phyloP scores from a whole-genome alignment of 1,140 invertebrate genomes.

The Potamilus streckersoni region DNA sequence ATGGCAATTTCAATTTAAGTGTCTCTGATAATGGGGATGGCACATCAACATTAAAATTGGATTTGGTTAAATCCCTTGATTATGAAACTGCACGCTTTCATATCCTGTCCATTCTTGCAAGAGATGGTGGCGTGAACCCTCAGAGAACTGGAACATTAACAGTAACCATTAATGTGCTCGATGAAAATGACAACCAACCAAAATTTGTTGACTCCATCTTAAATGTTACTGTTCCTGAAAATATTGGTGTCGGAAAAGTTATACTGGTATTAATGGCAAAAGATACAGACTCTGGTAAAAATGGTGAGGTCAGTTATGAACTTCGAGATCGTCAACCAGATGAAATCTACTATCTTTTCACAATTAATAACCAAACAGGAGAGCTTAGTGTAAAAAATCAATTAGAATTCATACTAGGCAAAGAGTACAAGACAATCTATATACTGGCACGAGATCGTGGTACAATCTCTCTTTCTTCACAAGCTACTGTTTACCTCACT shows the following conservation, averaged over 20 bases:
- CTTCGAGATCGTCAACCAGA: slow-evolving; percentile 7
- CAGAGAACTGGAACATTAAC: slow-evolving; percentile 79
- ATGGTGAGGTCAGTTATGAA: slow-evolving; percentile 84
- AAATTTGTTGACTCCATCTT: slow-evolving; percentile 82
- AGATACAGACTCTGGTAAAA: slow-evolving; percentile 89
- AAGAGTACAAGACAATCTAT: slow-evolving; percentile 22
- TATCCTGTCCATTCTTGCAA: slow-evolving; percentile 86
- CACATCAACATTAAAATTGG: slow-evolving; percentile 6
- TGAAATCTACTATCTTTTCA: slow-evolving; percentile 16
- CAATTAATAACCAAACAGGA: slow-evolving; percentile 16
- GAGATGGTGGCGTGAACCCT: slow-evolving; percentile 86
- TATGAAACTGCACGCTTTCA: slow-evolving; percentile 83
- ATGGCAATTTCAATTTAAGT: slow-evolving; percentile 19
- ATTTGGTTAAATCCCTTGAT: slow-evolving; percentile 74
- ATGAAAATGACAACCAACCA: slow-evolving; percentile 51
- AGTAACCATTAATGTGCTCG: slow-evolving; percentile 42
- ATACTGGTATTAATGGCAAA: slow-evolving; percentile 76
- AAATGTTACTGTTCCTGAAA: slow-evolving; percentile 83
- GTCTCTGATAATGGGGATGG: not conserved
- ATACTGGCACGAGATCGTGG: slow-evolving; percentile 33
- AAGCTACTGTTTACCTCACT: slow-evolving; percentile 78
- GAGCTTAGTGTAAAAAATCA: slow-evolving; percentile 14
- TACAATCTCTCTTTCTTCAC: slow-evolving; percentile 14
- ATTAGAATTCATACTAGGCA: slow-evolving; percentile 21
- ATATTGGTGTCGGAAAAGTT: slow-evolving; percentile 79